These are phyloP conservation scores for Amblyornis subalaris DNA, from an alignment of 2,113 vertebrate genomes.

Conservation along the genomic window DNA sequence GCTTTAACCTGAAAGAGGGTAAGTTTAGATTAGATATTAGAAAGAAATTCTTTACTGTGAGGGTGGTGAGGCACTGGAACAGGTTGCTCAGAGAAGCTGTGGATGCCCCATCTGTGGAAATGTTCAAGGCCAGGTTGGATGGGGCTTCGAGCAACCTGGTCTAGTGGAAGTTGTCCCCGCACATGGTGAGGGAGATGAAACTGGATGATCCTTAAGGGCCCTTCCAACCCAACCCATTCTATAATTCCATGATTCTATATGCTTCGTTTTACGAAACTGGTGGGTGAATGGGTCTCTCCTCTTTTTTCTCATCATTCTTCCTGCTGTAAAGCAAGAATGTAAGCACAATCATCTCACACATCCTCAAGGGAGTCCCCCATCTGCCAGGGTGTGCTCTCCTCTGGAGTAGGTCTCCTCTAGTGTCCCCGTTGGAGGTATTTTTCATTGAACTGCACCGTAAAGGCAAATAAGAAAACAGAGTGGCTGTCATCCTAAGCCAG, in stretches of 20 bases:
- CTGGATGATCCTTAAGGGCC: background rate
- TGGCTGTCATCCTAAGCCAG: background rate
- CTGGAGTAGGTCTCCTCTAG: background rate
- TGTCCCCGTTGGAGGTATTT: background rate
- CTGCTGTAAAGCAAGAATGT: background rate
- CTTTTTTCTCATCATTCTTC: background rate
- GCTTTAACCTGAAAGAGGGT: background rate
- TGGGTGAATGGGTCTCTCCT: background rate
- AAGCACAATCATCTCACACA: background rate
- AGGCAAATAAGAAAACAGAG: background rate
- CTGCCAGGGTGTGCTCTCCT: background rate
- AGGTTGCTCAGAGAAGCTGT: background rate
- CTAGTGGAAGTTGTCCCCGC: background rate
- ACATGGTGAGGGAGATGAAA: background rate
- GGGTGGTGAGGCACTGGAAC: background rate
- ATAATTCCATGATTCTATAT: background rate
- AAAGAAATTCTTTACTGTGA: background rate
- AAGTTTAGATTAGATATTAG: background rate
- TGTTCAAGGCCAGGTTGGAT: background rate
- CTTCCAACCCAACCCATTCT: background rate
- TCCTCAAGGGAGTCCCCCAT: fast-evolving
- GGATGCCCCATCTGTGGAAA: background rate
- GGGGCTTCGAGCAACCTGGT: background rate
- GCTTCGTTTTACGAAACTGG: background rate
- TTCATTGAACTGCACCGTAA: background rate